Conservation (phyloP, 2,797 vertebrate species). For the Stomatorhinus walkeri region DNA sequence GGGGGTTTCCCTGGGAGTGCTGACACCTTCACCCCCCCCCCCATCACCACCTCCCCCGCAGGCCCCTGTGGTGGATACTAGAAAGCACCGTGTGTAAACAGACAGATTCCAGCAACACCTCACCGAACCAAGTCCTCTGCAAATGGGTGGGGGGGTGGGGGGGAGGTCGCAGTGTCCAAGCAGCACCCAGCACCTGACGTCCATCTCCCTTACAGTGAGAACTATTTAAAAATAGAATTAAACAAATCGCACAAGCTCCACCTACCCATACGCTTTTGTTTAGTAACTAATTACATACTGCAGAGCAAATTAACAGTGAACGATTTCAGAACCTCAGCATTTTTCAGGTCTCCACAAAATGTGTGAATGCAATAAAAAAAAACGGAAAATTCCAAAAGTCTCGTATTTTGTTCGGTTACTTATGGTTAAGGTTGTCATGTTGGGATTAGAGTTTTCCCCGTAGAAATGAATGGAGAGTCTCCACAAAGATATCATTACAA, state of each 20-base stretch:
- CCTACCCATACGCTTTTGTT: not conserved
- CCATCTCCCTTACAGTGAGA: not conserved
- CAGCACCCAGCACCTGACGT: not conserved
- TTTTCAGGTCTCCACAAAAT: not conserved
- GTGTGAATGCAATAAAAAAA: not conserved
- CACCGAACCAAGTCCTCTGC: not conserved
- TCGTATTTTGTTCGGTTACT: not conserved
- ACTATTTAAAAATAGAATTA: not conserved
- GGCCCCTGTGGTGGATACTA: not conserved
- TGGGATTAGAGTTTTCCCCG: not conserved
- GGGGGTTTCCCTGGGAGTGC: slow-evolving; percentile 5
- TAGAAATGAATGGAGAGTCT: not conserved
- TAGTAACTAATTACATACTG: not conserved
- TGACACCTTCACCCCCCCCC: not conserved
- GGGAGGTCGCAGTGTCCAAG: not conserved
- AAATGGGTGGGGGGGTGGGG: not conserved
- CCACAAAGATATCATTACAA: not conserved
- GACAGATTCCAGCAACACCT: not conserved
- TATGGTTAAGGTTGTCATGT: not conserved
- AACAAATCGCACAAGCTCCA: not conserved
- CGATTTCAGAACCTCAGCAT: not conserved
- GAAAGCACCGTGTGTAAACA: slow-evolving; percentile 1
- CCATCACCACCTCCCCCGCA: not conserved
- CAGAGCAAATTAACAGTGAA: not conserved
- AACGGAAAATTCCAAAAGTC: not conserved